Conservation (phyloP, 2,888 invertebrate species). For the Dynastes maya region DNA sequence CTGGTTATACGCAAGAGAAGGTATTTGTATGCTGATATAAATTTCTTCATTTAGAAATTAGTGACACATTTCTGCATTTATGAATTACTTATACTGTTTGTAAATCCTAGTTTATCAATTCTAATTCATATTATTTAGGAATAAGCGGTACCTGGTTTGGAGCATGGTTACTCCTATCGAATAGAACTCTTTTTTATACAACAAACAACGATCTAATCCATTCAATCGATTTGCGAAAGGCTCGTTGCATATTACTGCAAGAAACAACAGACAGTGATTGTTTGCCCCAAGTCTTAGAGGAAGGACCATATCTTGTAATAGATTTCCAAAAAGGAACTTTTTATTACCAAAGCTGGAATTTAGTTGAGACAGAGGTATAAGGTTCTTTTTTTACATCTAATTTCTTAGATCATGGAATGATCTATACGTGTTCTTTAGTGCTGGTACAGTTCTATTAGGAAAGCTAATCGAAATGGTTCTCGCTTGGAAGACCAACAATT, state of each 20-base stretch:
- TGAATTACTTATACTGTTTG: background rate
- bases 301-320: constrained; percentile 78
- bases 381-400: background rate
- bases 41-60: no score
- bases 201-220: constrained; percentile 74
- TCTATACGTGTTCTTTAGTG: constrained; percentile 67
- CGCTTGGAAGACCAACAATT: constrained; percentile 89
- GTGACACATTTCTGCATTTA: no score
- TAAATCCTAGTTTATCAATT: background rate
- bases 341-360: constrained; percentile 82
- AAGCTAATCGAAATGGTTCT: constrained; percentile 85
- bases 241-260: constrained; percentile 82
- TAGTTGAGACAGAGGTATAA: constrained; percentile 78
- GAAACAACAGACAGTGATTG: constrained; percentile 73
- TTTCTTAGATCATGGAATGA: no score
- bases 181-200: constrained; percentile 77
- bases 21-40: constrained; percentile 63
- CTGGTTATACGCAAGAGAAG: constrained; percentile 83
- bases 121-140: constrained; percentile 69
- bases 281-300: constrained; percentile 71
- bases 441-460: constrained; percentile 84
- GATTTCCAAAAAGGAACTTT: constrained; percentile 80
- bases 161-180: constrained; percentile 85
- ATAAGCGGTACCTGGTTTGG: constrained; percentile 84
- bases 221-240: constrained; percentile 84